Base-by-base conservation (phyloP, 2,113 vertebrate species). In the Anolis carolinensis region DNA sequence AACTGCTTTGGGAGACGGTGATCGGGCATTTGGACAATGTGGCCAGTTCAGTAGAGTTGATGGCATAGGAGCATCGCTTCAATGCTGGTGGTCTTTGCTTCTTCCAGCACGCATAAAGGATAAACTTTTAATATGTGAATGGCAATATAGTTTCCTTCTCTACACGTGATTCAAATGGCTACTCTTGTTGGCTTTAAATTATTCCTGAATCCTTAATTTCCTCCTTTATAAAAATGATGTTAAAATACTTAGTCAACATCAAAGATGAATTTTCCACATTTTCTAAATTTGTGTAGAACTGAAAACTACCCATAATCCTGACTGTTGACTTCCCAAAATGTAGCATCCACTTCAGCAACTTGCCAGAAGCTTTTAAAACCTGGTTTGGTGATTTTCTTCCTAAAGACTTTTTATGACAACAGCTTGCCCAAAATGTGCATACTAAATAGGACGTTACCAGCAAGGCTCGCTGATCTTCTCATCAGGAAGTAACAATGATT, bases 341-440 rank as follows among this genome's bases (percentile, higher is more conserved):
- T 14, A 27, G 14, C 0, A 1, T 70, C 80, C 84, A 87, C 83
- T 90, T 67, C 85, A 62, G 39, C 44, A 5, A 0, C 79, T 85
- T 81, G 84, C 88, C 86, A 93, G 88, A 88, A 93, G 91, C 90
- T 93, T 90, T 78, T 84, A 88, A 92, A 89, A 89, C 86, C 88
- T 92, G 76, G 87, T 90, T 89, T 94, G 94, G 87, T 87, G 88
- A 87, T 93, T 92, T 93, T 48, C 77, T 48, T 72, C 68, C 7
- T 88, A 92, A 91, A 92, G 89, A 83, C 89, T 92, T 93, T 93
- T 88, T 89, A 91, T 92, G 89, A 87, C 92, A 91, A 90, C 92
- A 81, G 73, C 81, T 91, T 89, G 90, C 92, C 92, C 87, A 93
- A 93, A 93, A 90, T 79, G 81, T 77, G 87, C 81, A 90, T 79